Conservation (phyloP, 2,113 vertebrate genomes). For the Varanus salvator region DNA sequence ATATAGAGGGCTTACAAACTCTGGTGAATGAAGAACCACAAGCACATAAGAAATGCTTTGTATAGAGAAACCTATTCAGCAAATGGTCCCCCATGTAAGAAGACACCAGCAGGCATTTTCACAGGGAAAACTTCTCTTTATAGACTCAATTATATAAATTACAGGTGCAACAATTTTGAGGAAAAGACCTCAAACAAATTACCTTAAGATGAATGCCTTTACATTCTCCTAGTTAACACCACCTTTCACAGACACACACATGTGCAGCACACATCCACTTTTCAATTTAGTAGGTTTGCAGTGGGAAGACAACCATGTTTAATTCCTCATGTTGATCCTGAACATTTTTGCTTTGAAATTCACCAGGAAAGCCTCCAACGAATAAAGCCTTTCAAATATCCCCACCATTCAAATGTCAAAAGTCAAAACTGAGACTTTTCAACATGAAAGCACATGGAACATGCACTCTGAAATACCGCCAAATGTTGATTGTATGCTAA, state of each 20-base stretch:
- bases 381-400: not conserved
- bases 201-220: not conserved
- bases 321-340: not conserved
- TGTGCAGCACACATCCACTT: not conserved
- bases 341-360: not conserved
- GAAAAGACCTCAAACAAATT: not conserved
- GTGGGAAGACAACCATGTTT: not conserved
- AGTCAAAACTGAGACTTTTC: not conserved
- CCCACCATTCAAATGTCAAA: not conserved
- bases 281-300: not conserved
- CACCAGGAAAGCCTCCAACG: not conserved
- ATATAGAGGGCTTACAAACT: no score
- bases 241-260: accelerated
- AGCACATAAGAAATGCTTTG: no score
- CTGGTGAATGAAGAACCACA: no score
- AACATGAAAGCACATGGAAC: not conserved
- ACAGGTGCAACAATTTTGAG: not conserved
- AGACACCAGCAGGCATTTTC: slow-evolving; percentile 41
- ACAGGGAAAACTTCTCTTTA: not conserved
- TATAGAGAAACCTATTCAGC: no score
- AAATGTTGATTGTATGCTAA: not conserved
- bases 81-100: not conserved
- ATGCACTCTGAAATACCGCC: not conserved
- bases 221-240: not conserved
- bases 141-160: not conserved